These are phyloP conservation scores for Sardina pilchardus DNA, from an alignment of 2,113 vertebrate species.

Conservation along the genomic window DNA sequence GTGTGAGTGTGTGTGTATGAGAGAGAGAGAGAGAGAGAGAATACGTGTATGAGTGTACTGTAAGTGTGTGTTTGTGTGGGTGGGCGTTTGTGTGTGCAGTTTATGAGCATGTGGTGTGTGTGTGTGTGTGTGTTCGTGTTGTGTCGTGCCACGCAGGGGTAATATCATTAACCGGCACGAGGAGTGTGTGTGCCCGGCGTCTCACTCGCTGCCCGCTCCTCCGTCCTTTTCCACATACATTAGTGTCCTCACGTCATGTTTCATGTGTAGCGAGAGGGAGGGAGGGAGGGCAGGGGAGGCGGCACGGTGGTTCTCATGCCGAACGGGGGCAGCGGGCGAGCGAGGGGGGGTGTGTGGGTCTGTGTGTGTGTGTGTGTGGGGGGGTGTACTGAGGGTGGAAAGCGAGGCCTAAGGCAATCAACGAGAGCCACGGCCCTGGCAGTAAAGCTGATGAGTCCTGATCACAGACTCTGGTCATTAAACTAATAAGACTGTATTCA, in stretches of 20 bases:
- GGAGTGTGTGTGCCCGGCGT: conserved; percentile 50
- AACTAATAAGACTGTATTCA: conserved; percentile 96
- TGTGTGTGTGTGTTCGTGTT: conserved; percentile 21
- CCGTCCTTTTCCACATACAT: conserved; percentile 70
- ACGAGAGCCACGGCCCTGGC: conserved; percentile 74
- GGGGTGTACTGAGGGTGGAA: conserved; percentile 60
- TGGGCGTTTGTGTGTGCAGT: no score
- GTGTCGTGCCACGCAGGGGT: conserved; percentile 46
- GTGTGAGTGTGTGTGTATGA: neutral
- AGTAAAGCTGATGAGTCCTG: conserved; percentile 96
- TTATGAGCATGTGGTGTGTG: neutral
- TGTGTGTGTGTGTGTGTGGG: neutral
- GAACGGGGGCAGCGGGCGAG: conserved; percentile 52
- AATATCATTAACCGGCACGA: conserved; percentile 66
- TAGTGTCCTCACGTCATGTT: conserved; percentile 73
- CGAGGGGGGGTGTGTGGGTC: neutral
- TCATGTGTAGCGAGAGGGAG: conserved; percentile 70
- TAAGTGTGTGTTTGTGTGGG: no score
- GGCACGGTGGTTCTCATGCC: conserved; percentile 55
- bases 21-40: neutral
- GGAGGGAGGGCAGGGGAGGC: conserved; percentile 13
- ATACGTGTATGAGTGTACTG: no score
- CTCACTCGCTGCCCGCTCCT: conserved; percentile 59
- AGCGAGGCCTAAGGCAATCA: conserved; percentile 79
- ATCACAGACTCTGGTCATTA: conserved; percentile 94